phyloP scores from a whole-genome alignment of 2,797 vertebrate species.

The Lophius americanus region DNA sequence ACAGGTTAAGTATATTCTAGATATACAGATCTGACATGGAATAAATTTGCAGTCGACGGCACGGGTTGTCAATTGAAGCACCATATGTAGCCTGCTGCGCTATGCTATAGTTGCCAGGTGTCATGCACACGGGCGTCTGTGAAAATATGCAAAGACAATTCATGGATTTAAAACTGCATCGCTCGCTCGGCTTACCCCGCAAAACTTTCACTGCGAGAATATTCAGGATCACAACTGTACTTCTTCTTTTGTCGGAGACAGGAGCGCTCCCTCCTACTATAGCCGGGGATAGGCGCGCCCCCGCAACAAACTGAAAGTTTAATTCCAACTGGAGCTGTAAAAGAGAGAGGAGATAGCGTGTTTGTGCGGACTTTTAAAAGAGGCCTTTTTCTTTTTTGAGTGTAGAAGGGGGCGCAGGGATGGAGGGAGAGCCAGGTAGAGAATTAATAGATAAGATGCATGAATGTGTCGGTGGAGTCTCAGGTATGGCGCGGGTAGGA shows the following conservation, averaged over 20 bases:
- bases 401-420: constrained; percentile 6
- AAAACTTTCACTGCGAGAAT: constrained; percentile 57
- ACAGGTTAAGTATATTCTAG: constrained; percentile 73
- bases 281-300: constrained; percentile 49
- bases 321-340: constrained; percentile 57
- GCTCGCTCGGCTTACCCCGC: constrained; percentile 30
- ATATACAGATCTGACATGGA: constrained; percentile 66
- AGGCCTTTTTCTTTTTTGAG: constrained; percentile 5
- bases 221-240: constrained; percentile 51
- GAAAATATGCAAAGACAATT: constrained; percentile 51
- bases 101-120: constrained; percentile 59
- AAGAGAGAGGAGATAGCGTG: constrained; percentile 40
- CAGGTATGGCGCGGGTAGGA: constrained; percentile 71
- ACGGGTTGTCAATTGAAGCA: constrained; percentile 62
- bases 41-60: constrained; percentile 66
- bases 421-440: constrained; percentile 35
- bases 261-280: constrained; percentile 60
- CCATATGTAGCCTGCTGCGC: constrained; percentile 74
- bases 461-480: constrained; percentile 60
- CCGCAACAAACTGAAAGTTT: constrained; percentile 62
- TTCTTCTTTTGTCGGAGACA: constrained; percentile 68
- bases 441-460: background rate
- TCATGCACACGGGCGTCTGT: constrained; percentile 30
- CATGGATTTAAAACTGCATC: constrained; percentile 64
- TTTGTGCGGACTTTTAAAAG: constrained; percentile 26